Base-by-base conservation (phyloP, 1,140 invertebrate genomes). In the Diachasma alloeum region DNA sequence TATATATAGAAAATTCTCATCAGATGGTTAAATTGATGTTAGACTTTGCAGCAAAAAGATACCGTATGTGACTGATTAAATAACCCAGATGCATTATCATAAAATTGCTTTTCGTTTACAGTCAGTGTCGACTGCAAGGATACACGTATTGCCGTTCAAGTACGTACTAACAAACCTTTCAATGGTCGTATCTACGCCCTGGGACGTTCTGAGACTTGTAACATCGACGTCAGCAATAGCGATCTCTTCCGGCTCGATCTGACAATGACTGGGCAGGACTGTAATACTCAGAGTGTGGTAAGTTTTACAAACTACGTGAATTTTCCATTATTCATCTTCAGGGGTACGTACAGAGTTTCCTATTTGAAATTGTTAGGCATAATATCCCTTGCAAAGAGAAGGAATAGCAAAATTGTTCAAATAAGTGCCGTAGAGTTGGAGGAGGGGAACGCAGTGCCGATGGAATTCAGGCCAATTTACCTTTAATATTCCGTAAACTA, bases 121-220 rank as follows among this genome's bases (percentile, higher is more conserved):
- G 97, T 98, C 56, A 94, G 95, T 37, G 96, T 98, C 0, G 95
- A 97, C 84, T 98, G 97, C 90, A 98, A 97, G 86, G 97, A 98
- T 86, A 97, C 96, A 10, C 92, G 95, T 82, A 98, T 98, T 80
- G 95, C 96, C 0, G 96, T 98, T 0, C 95, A 96, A 90, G 96
- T 98, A 3, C 92, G 94, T 76, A 97, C 97, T 4, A 97, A 97
- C 88, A 96, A 96, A 81, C 96, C 96, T 9, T 98, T 98, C 91
- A 98, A 97, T 83, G 97, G 97, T 4, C 93, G 97, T 74, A 97
- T 98, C 86, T 98, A 98, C 84, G 96, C 97, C 26, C 89, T 98
- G 78, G 97, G 97, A 19, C 92, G 97, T 73, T 97, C 96, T 0
- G 97, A 98, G 88, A 98, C 97, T 19, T 98, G 97, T 89, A 98